Base-by-base conservation (phyloP, 2,113 vertebrate genomes). In the Mohoua ochrocephala region DNA sequence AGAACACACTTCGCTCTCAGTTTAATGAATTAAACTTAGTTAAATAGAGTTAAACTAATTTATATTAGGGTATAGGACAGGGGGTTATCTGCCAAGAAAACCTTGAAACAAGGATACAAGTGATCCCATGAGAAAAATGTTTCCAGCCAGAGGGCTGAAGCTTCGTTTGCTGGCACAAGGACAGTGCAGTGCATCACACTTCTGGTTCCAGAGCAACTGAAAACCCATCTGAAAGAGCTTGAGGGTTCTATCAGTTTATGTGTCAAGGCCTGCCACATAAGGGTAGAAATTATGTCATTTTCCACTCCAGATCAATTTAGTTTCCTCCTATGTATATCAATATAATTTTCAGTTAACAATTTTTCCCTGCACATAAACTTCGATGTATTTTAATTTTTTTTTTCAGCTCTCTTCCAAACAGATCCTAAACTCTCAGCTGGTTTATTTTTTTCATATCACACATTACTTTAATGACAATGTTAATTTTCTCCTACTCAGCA, bases 171-270 rank as follows among this genome's bases (percentile, higher is more conserved):
- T 26, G 53, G 24, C 59, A 42, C 13, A n/a, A 53, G 21, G 21
- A n/a, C 3, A 24, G 20, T 27, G 26, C 19, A 30, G 27, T 4
- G 12, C 2, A 0, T 0, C 16, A 35, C 35, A 56, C 44, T 59
- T 83, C 54, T 4, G 5, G 17, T n/a, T 65, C 42, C 49, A 57
- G 45, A 15, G 37, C 24, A 21, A 61, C 22, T 49, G 28, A 31
- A 88, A 82, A 88, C 18, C 31, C 13, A 37, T 1, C 1, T 30
- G 26, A 84, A 88, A 77, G 3, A 80, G 9, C 23, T 19, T 49
- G 50, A 87, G 57, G 31, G 19, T 41, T 54, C 60, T 50, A 33
- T 27, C 37, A 45, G 8, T 88, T 85, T 53, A 27, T 80, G 59
- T 73, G 16, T 77, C 53, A 80, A 85, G 17, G 23, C 10, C n/a